A percentile compares a stretch with the other conserved stretches of the same genome.
These are phyloP conservation scores for Anoura caudifer DNA, from an alignment of 2,113 vertebrate genomes.

Conservation along the genomic window DNA sequence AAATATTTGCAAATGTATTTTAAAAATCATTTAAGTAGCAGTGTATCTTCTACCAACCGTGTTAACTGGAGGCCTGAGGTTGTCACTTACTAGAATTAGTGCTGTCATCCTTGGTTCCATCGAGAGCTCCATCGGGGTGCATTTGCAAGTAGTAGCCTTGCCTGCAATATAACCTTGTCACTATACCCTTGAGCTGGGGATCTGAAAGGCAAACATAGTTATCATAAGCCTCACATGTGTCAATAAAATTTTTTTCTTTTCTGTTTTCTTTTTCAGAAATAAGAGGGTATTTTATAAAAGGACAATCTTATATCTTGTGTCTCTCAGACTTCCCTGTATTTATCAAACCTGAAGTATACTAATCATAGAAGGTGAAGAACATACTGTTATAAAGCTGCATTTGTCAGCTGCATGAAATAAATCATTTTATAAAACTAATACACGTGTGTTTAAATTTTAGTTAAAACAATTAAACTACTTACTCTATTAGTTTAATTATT, in stretches of 20 bases:
- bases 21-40: constrained; percentile 21
- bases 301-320: background rate
- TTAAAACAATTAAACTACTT: background rate
- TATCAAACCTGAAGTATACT: background rate
- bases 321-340: background rate
- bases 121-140: constrained; percentile 99
- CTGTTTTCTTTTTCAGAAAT: constrained; percentile 42
- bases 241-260: constrained; percentile 43
- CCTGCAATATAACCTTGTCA: constrained; percentile 99
- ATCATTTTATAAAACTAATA: background rate
- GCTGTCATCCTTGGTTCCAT: constrained; percentile 99
- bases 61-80: constrained; percentile 51
- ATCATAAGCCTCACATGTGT: constrained; percentile 78
- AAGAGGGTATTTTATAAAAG: constrained; percentile 68
- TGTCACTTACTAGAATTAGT: constrained; percentile 96
- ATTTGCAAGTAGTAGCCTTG: constrained; percentile 99
- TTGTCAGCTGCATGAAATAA: background rate
- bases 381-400: background rate
- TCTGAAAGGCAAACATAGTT: constrained; percentile 90
- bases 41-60: background rate
- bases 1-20: constrained; percentile 46
- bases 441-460: background rate
- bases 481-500: background rate
- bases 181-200: constrained; percentile 99
- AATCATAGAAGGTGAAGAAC: background rate